Evolutionary conservation across 2,797 vertebrate genomes (phyloP), one percentile per base, ranked within the genome.

Genomic region (Zonotrichia albicollis): DNA sequence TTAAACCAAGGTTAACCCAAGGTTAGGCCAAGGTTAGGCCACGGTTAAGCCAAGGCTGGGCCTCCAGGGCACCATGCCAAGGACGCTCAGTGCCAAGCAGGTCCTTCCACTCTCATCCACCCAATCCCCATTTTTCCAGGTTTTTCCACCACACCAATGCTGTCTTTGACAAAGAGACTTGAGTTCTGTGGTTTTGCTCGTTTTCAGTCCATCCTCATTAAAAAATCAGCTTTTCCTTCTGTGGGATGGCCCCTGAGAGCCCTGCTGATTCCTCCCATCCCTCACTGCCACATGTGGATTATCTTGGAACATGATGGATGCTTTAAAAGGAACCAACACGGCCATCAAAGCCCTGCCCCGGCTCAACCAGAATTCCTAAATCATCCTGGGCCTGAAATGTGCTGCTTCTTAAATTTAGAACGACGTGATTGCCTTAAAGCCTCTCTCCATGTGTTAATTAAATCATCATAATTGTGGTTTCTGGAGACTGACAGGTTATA

Each of bases 391-490:
- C 84, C 90, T 67, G 86, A 92, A 92, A 93, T 45, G 78, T 91
- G 86, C 84, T 83, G n/a, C 93, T 93, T 38, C 92, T 96, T 82
- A 93, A 94, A 95, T 93, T 84, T 90, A 95, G 95, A 95, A 90
- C 3, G 27, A 89, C 83, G 75, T 90, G 94, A 96, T 93, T 95
- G 96, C 95, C 92, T 93, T 89, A 72, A 94, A 96, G 84, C 93
- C 81, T 95, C 78, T 95, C 93, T 42, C 42, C 81, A 43, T 74
- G 95, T 95, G 94, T 96, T 96, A 96, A 95, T 96, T 96, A 96
- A 96, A 96, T 96, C 90, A 94, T 95, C 84, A 82, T 95, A 95
- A 96, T 93, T 96, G 96, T 94, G 92, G 81, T 95, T 96, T 93
- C 92, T 94, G 80, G 86, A 95, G 95, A 95, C 86, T 90, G 90